Percentiles rank a stretch among this genome's conserved stretches.
These are phyloP conservation scores for Sphaeramia orbicularis DNA, from an alignment of 2,797 vertebrate genomes.

Conservation along the genomic window DNA sequence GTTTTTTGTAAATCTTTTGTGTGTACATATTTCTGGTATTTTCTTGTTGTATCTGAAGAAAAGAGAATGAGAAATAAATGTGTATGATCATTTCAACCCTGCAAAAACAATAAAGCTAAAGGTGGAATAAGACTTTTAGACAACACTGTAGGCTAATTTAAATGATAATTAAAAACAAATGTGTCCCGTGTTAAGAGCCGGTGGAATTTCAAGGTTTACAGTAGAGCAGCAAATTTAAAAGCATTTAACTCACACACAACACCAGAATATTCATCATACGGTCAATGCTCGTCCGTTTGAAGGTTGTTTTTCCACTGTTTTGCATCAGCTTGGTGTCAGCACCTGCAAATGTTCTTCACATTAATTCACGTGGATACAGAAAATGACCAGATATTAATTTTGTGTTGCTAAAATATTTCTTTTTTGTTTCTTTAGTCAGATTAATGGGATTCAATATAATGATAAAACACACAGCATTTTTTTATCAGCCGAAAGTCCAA, in stretches of 20 bases:
- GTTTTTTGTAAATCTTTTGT: too few species aligned
- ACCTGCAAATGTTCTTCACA: constrained; percentile 79
- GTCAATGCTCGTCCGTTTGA: constrained; percentile 95
- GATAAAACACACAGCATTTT: not conserved
- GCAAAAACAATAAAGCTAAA: too few species aligned
- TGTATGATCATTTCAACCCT: too few species aligned
- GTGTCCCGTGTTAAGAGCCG: too few species aligned
- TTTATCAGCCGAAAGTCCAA: constrained; percentile 12
- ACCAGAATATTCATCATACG: constrained; percentile 95
- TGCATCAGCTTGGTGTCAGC: constrained; percentile 99
- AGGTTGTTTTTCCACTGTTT: constrained; percentile 91
- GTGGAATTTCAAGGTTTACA: too few species aligned
- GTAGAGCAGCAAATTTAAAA: too few species aligned
- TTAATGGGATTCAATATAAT: not conserved
- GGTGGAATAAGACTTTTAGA: too few species aligned
- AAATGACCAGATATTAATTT: not conserved
- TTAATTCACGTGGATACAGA: not conserved
- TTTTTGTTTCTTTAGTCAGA: not conserved
- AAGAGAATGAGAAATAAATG: too few species aligned
- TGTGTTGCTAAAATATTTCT: not conserved
- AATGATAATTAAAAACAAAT: too few species aligned
- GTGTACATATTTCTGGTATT: too few species aligned
- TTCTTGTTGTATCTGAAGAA: too few species aligned
- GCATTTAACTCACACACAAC: constrained; percentile 88
- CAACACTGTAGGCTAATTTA: too few species aligned